Conservation (phyloP, 2,797 vertebrate species). For the Mareca penelope region DNA sequence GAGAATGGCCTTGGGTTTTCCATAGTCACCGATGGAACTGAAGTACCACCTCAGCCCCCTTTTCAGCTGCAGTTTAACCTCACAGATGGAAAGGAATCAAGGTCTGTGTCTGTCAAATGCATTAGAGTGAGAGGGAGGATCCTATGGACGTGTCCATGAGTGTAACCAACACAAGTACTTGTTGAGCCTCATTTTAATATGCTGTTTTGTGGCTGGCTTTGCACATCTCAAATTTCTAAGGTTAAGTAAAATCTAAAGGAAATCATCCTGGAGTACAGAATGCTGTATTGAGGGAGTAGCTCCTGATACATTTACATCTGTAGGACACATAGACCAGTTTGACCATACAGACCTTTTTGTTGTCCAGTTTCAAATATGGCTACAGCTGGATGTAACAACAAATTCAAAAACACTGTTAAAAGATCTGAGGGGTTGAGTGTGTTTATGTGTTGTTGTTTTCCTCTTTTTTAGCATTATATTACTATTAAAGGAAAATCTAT, state of each 20-base stretch:
- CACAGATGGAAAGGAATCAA: not conserved
- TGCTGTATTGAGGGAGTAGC: not conserved
- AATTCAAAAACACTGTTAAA: not conserved
- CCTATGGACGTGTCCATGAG: not conserved
- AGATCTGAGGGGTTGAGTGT: not conserved
- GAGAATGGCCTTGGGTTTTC: not conserved
- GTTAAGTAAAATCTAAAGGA: not conserved
- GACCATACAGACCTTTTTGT: not conserved
- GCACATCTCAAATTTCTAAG: not conserved
- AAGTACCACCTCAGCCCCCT: not conserved
- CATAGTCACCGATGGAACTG: not conserved
- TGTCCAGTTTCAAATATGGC: not conserved
- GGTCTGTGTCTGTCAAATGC: not conserved
- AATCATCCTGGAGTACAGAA: not conserved
- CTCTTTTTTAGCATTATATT: not conserved
- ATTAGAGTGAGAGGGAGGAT: not conserved
- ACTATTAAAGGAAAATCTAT: not conserved
- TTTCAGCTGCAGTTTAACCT: not conserved
- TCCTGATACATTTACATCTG: not conserved
- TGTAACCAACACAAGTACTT: not conserved
- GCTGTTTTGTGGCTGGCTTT: not conserved
- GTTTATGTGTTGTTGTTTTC: not conserved
- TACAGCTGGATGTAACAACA: not conserved
- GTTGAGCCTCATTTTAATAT: not conserved
- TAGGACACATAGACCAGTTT: not conserved